Conservation (phyloP, 2,113 vertebrate species). For the Barnardius zonarius region DNA sequence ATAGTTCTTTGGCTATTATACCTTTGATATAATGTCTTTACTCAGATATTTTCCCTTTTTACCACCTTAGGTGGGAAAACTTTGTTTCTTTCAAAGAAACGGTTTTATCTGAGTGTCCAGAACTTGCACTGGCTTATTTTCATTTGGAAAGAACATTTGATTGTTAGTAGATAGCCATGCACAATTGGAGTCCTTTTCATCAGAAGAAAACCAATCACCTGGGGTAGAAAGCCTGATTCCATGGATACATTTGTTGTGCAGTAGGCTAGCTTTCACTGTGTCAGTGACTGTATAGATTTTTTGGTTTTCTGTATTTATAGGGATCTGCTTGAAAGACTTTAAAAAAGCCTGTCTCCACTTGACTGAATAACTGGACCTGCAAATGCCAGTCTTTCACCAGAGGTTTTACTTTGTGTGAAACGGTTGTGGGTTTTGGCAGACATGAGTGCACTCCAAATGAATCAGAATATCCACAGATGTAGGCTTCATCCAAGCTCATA, state of each 20-base stretch:
- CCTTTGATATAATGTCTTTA: background rate
- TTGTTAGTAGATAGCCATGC: background rate
- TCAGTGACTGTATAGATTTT: background rate
- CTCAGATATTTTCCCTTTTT: background rate
- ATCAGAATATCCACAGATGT: background rate
- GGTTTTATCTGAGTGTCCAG: background rate
- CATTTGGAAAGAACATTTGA: background rate
- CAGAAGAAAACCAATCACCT: background rate
- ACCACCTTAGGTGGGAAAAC: background rate
- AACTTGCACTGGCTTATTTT: background rate
- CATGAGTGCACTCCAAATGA: background rate
- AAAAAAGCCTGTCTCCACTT: background rate
- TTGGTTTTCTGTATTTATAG: background rate
- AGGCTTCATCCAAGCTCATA: background rate
- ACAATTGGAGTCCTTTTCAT: background rate
- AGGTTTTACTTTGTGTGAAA: background rate
- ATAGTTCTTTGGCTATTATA: background rate
- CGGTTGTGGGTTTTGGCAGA: constrained; percentile 8
- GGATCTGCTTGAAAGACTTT: background rate
- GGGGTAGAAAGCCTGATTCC: background rate
- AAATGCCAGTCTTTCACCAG: background rate
- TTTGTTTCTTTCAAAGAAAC: background rate
- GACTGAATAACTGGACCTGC: background rate
- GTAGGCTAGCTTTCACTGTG: background rate
- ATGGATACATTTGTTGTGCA: fast-evolving